Conservation (phyloP, 2,113 vertebrate genomes). For the Strix uralensis region DNA sequence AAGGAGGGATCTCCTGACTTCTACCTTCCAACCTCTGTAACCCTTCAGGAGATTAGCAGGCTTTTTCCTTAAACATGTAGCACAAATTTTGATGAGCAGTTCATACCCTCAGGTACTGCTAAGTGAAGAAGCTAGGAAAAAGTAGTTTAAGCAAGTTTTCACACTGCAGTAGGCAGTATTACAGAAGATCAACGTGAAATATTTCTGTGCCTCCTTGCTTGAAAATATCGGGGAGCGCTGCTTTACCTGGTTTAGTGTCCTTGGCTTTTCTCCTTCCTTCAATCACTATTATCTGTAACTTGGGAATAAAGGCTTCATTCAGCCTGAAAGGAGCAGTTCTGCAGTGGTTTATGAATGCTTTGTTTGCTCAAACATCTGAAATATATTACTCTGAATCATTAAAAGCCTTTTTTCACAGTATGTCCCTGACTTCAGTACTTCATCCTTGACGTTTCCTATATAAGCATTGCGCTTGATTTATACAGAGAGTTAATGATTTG, state of each 20-base stretch:
- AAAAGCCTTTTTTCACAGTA: background rate
- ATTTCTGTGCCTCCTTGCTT: background rate
- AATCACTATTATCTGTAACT: background rate
- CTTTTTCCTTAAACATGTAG: background rate
- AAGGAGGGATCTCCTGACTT: background rate
- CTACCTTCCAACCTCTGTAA: background rate
- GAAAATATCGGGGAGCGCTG: background rate
- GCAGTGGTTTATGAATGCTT: background rate
- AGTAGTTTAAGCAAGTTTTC: background rate
- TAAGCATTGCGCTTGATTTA: conserved; percentile 3
- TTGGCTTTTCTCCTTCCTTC: conserved; percentile 23
- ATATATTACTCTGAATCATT: conserved; percentile 15
- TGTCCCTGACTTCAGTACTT: conserved; percentile 35
- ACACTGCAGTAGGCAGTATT: background rate
- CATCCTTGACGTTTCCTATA: background rate
- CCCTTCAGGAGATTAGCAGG: background rate
- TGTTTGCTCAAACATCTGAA: conserved; percentile 43
- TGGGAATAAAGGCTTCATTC: background rate
- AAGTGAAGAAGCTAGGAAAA: background rate
- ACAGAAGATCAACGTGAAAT: background rate
- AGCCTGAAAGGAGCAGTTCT: background rate
- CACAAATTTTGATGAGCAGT: background rate
- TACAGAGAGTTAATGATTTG: background rate
- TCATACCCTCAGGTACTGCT: background rate
- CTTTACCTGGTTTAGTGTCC: background rate